Base-by-base conservation (phyloP, 2,113 vertebrate genomes). In the Mohoua ochrocephala region DNA sequence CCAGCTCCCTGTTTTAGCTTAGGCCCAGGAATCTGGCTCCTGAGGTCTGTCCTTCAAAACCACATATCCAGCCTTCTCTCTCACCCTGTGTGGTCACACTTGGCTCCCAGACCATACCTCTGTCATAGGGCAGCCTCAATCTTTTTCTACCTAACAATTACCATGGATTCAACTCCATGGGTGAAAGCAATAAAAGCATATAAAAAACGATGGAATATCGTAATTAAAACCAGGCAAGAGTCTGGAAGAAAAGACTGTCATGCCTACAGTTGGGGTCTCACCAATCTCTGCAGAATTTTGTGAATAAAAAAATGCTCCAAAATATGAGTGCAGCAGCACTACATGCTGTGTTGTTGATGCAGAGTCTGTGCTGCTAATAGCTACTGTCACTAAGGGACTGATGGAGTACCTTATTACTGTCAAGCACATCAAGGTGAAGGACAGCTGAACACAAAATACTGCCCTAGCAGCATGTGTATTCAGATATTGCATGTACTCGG, bases 241-340 rank as follows among this genome's bases (percentile, higher is more conserved):
- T 21, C 15, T 47, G 15, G 22, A 49, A 74, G 42, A 44, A 71
- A 67, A 87, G 5, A 57, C 16, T 56, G 6, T 16, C 17, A 60
- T 57, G 4, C 6, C 12, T 30, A 11, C 24, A 47, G 3, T 1
- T 45, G 3, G 5, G 1, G 10, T 49, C 11, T 74, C 39, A 27
- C 28, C 31, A 39, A 20, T 64, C 3, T 33, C 28, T 67, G 22
- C 1, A 1, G 20, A 57, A 57, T 59, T 67, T 71, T 52, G 15
- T 44, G 30, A 54, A n/a, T n/a, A n/a, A 87, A 60, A 64, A 41
- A 49, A n/a, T 27, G 23, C 28, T 47, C 15, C 42, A 35, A 79
- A 87, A 28, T 65, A 37, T 6, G 30, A 9, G 7, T 35, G 9
- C 64, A 54, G 7, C 16, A 30, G 9, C 39, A 31, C 22, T 57